Conservation (phyloP, 2,113 vertebrate species). For the Aspidoscelis tigris region DNA sequence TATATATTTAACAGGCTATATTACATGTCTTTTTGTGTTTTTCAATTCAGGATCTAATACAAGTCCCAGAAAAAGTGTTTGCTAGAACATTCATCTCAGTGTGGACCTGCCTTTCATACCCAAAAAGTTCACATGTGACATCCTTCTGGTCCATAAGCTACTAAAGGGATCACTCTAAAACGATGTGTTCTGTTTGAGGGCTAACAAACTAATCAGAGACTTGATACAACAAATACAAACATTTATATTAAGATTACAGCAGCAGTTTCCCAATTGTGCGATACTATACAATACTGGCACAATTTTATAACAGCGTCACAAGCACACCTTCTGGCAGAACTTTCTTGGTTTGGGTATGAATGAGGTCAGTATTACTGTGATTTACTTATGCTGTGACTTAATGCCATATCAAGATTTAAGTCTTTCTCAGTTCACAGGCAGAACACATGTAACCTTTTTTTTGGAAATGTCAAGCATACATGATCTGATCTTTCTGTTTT, state of each 20-base stretch:
- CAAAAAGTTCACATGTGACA: conserved; percentile 12
- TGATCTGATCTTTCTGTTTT: conserved; percentile 42
- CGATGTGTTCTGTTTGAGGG: conserved; percentile 7
- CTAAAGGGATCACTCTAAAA: conserved; percentile 25
- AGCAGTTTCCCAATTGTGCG: conserved; percentile 1
- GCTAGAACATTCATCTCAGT: conserved; percentile 35
- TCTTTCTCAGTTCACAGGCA: conserved; percentile 31
- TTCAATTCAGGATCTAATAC: conserved; percentile 72
- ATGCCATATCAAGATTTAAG: conserved; percentile 28
- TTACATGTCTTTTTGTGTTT: conserved; percentile 69
- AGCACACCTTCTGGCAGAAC: conserved; percentile 6
- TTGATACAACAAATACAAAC: conserved; percentile 5
- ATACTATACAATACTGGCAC: not conserved
- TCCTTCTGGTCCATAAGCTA: conserved; percentile 44
- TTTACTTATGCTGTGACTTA: conserved; percentile 42
- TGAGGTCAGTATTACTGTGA: conserved; percentile 20
- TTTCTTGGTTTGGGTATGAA: conserved; percentile 13
- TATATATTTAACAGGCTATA: conserved; percentile 70
- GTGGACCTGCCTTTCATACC: conserved; percentile 52
- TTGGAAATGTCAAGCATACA: conserved; percentile 23
- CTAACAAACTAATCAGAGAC: conserved; percentile 23
- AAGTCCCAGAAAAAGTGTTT: conserved; percentile 65
- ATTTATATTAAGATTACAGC: not conserved
- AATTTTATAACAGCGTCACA: conserved; percentile 22
- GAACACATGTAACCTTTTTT: not conserved